Evolutionary conservation across 2,888 invertebrate species (phyloP).

Genomic region (Tenthredo distinguenda): DNA sequence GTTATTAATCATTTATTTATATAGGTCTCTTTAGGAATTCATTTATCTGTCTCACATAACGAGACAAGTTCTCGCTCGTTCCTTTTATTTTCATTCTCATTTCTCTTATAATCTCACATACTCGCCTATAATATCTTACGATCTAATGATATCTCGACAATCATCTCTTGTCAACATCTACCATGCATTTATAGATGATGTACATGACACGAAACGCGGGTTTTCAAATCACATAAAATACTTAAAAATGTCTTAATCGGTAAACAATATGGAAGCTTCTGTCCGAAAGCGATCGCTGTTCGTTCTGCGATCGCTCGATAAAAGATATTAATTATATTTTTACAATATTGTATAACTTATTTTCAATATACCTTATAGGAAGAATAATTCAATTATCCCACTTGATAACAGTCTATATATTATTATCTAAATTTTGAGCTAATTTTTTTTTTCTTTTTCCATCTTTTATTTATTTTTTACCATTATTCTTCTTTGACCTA

Average conservation of each 20-base stretch:
- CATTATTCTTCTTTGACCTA: not conserved
- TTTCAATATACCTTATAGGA: no score
- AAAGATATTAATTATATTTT: not conserved
- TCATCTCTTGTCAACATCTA: not conserved
- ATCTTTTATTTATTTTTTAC: not conserved
- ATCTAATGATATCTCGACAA: constrained; percentile 65
- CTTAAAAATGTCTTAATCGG: no score
- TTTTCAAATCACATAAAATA: no score
- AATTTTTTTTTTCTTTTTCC: not conserved
- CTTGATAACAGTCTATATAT: not conserved
- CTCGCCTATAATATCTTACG: constrained; percentile 55
- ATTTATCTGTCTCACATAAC: not conserved
- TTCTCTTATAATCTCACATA: constrained; percentile 41
- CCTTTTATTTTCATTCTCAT: constrained; percentile 30
- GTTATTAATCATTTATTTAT: no score
- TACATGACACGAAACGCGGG: constrained; percentile 45
- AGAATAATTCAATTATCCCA: no score
- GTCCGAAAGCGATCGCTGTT: not conserved
- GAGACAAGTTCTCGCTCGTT: not conserved
- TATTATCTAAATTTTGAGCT: not conserved
- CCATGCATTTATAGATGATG: constrained; percentile 57
- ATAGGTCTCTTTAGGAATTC: not conserved
- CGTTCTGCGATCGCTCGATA: no score
- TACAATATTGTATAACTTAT: no score
- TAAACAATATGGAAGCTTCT: constrained; percentile 60